These are phyloP conservation scores for Stenopsyche tienmushanensis DNA, from an alignment of 1,140 invertebrate genomes.

Conservation along the genomic window DNA sequence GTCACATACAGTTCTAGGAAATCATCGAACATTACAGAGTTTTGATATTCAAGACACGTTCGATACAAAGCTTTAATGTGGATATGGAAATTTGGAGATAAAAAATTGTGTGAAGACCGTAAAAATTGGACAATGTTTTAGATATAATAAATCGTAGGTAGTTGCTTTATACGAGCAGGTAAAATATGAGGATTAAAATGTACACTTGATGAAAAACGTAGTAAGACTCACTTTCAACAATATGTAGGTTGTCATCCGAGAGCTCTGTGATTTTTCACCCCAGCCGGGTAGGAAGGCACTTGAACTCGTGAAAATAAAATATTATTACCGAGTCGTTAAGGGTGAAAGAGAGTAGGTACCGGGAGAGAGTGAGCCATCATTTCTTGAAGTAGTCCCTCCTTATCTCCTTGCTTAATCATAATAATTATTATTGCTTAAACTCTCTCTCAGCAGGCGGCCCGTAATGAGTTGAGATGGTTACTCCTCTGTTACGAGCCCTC, in stretches of 20 bases:
- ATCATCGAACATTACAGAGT: no score
- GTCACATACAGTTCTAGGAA: no score
- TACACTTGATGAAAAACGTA: no score
- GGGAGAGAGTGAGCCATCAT: conserved; percentile 17
- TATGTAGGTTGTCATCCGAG: neutral
- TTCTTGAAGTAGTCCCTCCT: conserved; percentile 16
- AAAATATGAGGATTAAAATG: no score
- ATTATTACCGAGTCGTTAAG: conserved; percentile 18
- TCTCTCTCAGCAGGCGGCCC: neutral
- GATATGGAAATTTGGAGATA: no score
- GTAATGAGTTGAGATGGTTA: conserved; percentile 27
- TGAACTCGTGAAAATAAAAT: conserved; percentile 21
- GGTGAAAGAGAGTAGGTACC: neutral
- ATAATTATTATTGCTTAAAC: conserved; percentile 29
- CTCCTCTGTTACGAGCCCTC: conserved; percentile 6
- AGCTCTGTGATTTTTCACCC: neutral
- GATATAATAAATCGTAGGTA: no score
- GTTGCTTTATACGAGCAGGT: no score
- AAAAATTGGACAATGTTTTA: no score
- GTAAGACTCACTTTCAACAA: neutral
- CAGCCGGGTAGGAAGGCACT: neutral
- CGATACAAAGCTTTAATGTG: no score
- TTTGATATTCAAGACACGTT: no score
- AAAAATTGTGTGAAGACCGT: no score
- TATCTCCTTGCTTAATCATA: conserved; percentile 21